Conservation (phyloP, 2,797 vertebrate genomes). For the Channa striata region DNA sequence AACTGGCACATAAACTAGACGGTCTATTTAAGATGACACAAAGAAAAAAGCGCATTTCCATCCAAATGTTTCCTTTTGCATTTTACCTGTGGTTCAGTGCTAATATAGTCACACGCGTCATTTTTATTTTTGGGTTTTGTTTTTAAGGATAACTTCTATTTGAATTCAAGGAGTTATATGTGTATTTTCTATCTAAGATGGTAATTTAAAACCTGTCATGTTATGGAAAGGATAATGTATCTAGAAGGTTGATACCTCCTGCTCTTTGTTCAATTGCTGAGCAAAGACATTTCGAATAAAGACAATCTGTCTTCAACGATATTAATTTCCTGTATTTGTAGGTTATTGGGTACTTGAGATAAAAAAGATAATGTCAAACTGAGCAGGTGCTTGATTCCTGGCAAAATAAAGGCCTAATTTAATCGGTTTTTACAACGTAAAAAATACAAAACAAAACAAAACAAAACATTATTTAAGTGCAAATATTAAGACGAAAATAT, state of each 20-base stretch:
- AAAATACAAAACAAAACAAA: not conserved
- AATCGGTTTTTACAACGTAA: not conserved
- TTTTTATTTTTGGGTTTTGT: conserved; percentile 51
- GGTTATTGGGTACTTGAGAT: conserved; percentile 60
- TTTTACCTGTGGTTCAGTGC: conserved; percentile 90
- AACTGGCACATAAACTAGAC: conserved; percentile 73
- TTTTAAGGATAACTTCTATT: conserved; percentile 89
- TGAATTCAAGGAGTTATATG: conserved; percentile 88
- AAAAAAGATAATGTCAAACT: conserved; percentile 12
- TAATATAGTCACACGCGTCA: conserved; percentile 88
- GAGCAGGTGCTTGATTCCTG: conserved; percentile 3
- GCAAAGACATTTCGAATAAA: conserved; percentile 98
- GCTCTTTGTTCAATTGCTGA: conserved; percentile 93
- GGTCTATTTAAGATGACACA: conserved; percentile 78
- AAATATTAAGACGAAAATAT: not conserved
- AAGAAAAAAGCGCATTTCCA: conserved; percentile 52
- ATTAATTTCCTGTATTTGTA: conserved; percentile 75
- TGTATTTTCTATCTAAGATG: conserved; percentile 89
- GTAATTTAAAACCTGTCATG: conserved; percentile 91
- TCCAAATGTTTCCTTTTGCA: conserved; percentile 74
- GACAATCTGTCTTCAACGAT: conserved; percentile 96
- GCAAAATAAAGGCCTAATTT: not conserved
- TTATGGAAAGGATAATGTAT: conserved; percentile 91
- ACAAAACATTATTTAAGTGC: not conserved
- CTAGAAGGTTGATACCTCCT: conserved; percentile 92